These are phyloP conservation scores for Tympanoctomys barrerae DNA, from an alignment of 2,797 vertebrate species.

Conservation along the genomic window DNA sequence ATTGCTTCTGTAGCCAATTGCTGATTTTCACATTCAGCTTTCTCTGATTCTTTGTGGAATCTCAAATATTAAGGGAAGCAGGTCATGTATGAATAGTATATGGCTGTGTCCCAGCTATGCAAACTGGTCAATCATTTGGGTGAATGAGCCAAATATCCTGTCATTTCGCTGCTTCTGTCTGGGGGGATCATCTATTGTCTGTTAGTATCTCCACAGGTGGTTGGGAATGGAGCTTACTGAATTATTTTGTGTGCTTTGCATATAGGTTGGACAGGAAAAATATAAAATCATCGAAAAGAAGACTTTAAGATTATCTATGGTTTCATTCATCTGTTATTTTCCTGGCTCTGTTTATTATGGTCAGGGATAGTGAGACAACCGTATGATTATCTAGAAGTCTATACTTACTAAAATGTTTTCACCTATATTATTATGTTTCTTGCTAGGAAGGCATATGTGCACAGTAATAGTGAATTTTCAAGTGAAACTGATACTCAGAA, in stretches of 20 bases:
- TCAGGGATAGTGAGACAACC: slow-evolving; percentile 42
- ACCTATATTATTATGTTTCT: slow-evolving; percentile 41
- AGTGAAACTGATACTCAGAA: slow-evolving; percentile 59
- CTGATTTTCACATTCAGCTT: slow-evolving; percentile 16
- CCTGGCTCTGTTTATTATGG: slow-evolving; percentile 49
- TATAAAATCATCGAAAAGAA: slow-evolving; percentile 50
- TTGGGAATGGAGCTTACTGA: not conserved
- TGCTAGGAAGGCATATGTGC: not conserved
- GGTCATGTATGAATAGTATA: not conserved
- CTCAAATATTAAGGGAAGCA: not conserved
- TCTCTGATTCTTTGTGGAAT: not conserved
- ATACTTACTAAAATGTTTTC: slow-evolving; percentile 55
- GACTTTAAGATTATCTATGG: slow-evolving; percentile 67
- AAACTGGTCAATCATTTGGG: not conserved
- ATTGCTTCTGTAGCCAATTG: not conserved
- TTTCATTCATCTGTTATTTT: slow-evolving; percentile 71
- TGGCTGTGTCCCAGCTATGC: not conserved
- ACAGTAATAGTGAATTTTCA: slow-evolving; percentile 37
- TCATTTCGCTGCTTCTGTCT: not conserved
- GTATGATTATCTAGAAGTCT: slow-evolving; percentile 58
- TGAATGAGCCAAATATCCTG: not conserved
- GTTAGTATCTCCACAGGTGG: not conserved
- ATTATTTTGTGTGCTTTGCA: not conserved
- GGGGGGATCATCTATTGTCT: not conserved
- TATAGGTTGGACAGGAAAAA: slow-evolving; percentile 29